Conservation (phyloP, 2,113 vertebrate species). For the Scophthalmus maximus region DNA sequence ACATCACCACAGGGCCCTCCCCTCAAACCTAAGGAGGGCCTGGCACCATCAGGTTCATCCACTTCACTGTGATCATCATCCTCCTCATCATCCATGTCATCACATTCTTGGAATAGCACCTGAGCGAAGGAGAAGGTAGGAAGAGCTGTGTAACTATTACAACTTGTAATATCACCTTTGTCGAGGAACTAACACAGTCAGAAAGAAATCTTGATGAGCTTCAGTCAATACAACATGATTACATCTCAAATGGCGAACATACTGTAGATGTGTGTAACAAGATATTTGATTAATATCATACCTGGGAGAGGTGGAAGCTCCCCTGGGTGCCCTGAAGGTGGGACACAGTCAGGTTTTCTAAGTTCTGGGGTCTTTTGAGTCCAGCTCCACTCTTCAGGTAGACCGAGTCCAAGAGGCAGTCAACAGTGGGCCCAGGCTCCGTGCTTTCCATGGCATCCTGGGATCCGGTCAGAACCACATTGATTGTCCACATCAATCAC, state of each 20-base stretch:
- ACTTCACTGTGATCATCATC: slow-evolving; percentile 32
- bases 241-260: not conserved
- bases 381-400: slow-evolving; percentile 71
- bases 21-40: slow-evolving; percentile 51
- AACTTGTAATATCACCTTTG: not conserved
- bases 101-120: slow-evolving; percentile 51
- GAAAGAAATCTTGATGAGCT: not conserved
- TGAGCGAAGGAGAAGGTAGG: not conserved
- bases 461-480: slow-evolving; percentile 5
- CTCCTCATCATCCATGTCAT: slow-evolving; percentile 31
- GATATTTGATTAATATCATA: not conserved
- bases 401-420: slow-evolving; percentile 68
- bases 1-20: slow-evolving; percentile 68
- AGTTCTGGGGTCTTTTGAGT: slow-evolving; percentile 58
- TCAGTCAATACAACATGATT: not conserved
- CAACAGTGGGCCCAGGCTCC: slow-evolving; percentile 20
- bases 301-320: slow-evolving; percentile 73
- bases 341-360: slow-evolving; percentile 10
- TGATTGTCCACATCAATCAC: not conserved
- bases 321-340: slow-evolving; percentile 65
- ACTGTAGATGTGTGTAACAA: not conserved
- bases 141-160: not conserved
- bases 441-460: slow-evolving; percentile 76
- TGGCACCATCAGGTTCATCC: slow-evolving; percentile 55
- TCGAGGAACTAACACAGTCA: too few species aligned